phyloP scores from a whole-genome alignment of 64 coral and sea anemone genomes.

The Trachythela sp. region DNA sequence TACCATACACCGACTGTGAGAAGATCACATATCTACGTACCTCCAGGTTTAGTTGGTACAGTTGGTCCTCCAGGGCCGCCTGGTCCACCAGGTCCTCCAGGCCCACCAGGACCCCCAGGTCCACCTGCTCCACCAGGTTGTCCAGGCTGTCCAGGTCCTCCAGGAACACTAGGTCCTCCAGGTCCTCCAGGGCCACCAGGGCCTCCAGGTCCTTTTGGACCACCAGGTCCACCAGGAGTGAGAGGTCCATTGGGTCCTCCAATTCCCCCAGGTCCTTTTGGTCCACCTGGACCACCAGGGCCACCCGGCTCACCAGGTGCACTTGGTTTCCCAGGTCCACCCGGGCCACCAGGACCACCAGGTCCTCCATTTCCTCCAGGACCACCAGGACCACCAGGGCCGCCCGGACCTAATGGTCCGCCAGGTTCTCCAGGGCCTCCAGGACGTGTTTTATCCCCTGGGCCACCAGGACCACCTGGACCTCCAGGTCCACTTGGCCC shows the following conservation, averaged over 20 bases:
- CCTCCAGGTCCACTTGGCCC: not conserved
- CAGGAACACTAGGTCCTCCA: not conserved
- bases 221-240: not conserved
- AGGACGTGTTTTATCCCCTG: not conserved
- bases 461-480: not conserved
- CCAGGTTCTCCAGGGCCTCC: conserved; percentile 30
- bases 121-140: not conserved
- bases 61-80: conserved; percentile 7
- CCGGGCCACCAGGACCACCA: conserved; percentile 58
- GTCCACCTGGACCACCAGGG: not conserved
- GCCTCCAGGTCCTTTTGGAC: not conserved
- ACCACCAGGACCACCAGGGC: not conserved
- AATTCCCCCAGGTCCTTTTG: not conserved
- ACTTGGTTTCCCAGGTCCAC: conserved; percentile 24
- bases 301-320: not conserved
- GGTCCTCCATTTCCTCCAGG: not conserved
- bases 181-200: not conserved
- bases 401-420: conserved; percentile 25
- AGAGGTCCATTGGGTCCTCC: not conserved
- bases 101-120: not conserved
- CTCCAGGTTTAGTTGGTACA: not conserved
- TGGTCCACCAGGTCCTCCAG: not conserved
- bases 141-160: not conserved
- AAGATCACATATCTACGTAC: not conserved
- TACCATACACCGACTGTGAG: not conserved